Base-by-base conservation (phyloP, 2,113 vertebrate species). In the Leucopsar rothschildi region DNA sequence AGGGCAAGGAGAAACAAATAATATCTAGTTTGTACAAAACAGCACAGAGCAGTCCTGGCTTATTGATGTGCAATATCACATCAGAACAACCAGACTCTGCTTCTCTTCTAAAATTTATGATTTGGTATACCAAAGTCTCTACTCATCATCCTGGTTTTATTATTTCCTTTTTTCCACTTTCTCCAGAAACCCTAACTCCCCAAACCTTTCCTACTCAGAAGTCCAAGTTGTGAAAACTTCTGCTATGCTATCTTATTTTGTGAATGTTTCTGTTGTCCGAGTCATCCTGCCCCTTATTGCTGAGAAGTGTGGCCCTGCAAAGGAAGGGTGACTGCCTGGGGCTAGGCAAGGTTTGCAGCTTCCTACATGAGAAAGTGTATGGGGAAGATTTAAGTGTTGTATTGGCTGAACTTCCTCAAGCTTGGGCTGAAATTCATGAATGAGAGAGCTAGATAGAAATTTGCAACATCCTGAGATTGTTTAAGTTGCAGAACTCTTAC, bases 321-420 rank as follows among this genome's bases (percentile, higher is more conserved):
- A 78, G 44, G 29, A 73, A 86, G 6, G 9, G 42, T n/a, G 44
- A 39, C 45, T 72, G 28, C 24, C n/a, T 76, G 45, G 35, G 12
- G 3, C 60, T 70, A 59, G 69, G 56, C 22, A 82, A 68, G 10
- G 39, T 66, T 86, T 83, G 35, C 21, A 50, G 29, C 39, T 84
- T 82, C 37, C 40, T 68, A 12, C 2, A 1, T 0, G 0, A 71
- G 39, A 12, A 78, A 47, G 0, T 1, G 0, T 25, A 40, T 25
- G 31, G 45, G 19, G 19, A 57, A 64, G 37, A 65, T 37, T 24
- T 88, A 37, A 65, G 45, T 39, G 37, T 55, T 73, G 20, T 66
- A 21, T 82, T 55, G 80, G 31, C 86, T 84, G n/a, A 85, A 82
- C 6, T 76, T 93, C 28, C 40, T 76, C 49, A n/a, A 40, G 20